Evolutionary conservation across 2,797 vertebrate genomes (phyloP), one percentile per base, ranked within the genome.

Genomic region (Paguma larvata): DNA sequence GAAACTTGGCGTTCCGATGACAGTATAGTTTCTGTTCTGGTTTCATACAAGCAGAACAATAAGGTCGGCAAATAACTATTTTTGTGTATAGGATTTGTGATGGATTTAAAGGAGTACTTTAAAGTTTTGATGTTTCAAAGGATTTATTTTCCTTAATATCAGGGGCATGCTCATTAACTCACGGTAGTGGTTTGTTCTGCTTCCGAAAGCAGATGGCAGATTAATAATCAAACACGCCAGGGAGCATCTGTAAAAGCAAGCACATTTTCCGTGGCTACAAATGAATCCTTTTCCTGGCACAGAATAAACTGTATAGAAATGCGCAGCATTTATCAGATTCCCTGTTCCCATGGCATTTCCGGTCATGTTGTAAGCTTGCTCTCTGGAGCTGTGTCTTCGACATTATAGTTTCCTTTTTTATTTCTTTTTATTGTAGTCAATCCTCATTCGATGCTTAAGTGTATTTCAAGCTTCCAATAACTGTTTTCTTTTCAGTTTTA

Each of bases 291-390:
- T 56, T 44, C 56, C 2, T 21, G 67, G 65, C 34, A 65, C 4
- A 63, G 77, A 13, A 23, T 7, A 10, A n/a, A n/a, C 19, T 21
- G 6, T 27, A 3, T 32, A 27, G n/a, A 44, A 75, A 53, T 30
- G 9, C 19, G 10, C 16, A 21, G 32, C 16, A 4, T 19, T 65
- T 10, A 18, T 34, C 44, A 72, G 53, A 65, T 44, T n/a, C 23
- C 3, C 27, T 6, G 3, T 83, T 70, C 34, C 34, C 48, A 92
- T n/a, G 4, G 94, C 86, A 59, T 84, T 95, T 9, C 38, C 87
- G 38, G 38, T 21, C 4, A 25, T 89, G 96, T 83, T 46, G 96
- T 88, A 91, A 56, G 6, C 12, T 97, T 95, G 94, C 32, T 73
- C 84, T 51, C 41, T 86, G 85, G 46, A 65, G 51, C 51, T 92